Evolutionary conservation across 2,888 invertebrate species (phyloP).

Genomic region (Rugalucina vietnamica): DNA sequence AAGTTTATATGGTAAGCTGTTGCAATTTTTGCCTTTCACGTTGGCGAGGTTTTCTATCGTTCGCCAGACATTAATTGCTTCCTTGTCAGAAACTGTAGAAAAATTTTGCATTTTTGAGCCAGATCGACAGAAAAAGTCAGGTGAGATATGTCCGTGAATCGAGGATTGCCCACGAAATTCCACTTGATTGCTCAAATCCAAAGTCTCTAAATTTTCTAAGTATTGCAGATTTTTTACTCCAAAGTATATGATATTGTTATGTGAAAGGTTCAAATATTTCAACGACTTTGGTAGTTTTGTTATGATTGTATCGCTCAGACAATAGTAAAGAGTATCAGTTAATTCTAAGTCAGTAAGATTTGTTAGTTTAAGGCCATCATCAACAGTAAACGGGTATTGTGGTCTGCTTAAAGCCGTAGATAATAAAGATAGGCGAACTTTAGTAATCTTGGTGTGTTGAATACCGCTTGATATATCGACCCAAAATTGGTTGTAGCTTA

Average conservation of each 20-base stretch:
- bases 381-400: not conserved
- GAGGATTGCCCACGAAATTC: not conserved
- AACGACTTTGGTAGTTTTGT: not conserved
- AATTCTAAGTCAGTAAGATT: not conserved
- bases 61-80: not conserved
- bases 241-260: not conserved
- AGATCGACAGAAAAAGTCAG: too few relatives aligned
- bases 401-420: not conserved
- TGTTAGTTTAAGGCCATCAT: not conserved
- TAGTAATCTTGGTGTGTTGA: not conserved
- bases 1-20: not conserved
- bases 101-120: not conserved
- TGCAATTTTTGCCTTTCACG: too few relatives aligned
- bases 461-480: not conserved
- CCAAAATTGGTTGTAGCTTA: not conserved
- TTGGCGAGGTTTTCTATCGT: too few relatives aligned
- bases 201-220: not conserved
- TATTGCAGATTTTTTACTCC: not conserved
- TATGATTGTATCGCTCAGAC: not conserved
- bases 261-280: not conserved
- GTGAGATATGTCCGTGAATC: not conserved
- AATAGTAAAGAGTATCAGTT: not conserved
- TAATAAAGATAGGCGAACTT: not conserved
- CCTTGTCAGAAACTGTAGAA: not conserved
- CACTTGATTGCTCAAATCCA: not conserved